Percentiles rank a stretch among this genome's conserved stretches.
Conservation (phyloP, 53 echinoderm and acorn worm species). For the Zoroaster sp. region DNA sequence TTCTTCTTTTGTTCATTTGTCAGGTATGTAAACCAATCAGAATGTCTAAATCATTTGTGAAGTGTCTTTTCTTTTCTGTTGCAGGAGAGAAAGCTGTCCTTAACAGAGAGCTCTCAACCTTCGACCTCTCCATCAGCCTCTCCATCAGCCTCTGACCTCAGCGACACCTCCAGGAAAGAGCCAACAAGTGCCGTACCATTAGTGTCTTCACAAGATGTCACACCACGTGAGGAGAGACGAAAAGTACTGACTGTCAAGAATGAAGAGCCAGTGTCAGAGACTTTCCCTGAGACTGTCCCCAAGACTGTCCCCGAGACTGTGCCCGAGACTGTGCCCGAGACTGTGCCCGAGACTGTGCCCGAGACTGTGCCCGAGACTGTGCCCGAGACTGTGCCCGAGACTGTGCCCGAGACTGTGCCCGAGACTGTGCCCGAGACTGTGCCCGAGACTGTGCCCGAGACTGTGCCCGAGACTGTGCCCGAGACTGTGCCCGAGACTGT, state of each 20-base stretch:
- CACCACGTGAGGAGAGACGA: not conserved
- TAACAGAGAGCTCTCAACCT: slow-evolving; percentile 18
- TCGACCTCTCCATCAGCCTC: slow-evolving; percentile 19
- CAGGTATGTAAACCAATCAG: not conserved
- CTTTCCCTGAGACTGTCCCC: no score
- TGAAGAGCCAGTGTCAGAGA: not conserved
- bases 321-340: no score
- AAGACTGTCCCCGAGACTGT: no score
- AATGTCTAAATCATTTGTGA: not conserved
- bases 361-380: no score
- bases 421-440: no score
- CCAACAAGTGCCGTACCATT: slow-evolving; percentile 35
- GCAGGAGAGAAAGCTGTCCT: slow-evolving; percentile 41
- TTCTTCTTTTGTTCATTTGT: no score
- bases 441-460: no score
- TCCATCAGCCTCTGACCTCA: slow-evolving; percentile 24
- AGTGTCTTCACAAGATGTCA: slow-evolving; percentile 41
- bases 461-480: no score
- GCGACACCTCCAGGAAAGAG: slow-evolving; percentile 36
- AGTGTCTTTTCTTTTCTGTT: not conserved
- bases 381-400: no score
- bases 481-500: no score
- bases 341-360: no score
- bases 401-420: no score
- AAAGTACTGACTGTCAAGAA: not conserved